These are phyloP conservation scores for Leptarthrus brevirostris DNA, from an alignment of 2,888 invertebrate species.

Conservation along the genomic window DNA sequence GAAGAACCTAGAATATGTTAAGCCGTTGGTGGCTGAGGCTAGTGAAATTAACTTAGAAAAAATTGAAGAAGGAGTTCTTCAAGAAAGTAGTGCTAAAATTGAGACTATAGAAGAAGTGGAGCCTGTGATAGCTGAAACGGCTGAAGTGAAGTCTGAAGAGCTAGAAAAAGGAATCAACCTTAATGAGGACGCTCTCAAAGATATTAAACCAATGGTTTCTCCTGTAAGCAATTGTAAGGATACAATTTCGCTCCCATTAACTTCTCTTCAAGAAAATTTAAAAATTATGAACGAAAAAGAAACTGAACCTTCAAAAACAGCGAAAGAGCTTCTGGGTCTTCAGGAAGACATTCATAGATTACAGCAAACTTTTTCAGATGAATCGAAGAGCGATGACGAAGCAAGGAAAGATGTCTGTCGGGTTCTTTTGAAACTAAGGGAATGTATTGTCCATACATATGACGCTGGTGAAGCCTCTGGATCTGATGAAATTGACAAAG, in stretches of 20 bases:
- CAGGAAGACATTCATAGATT: not conserved
- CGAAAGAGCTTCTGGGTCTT: not conserved
- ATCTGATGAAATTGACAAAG: not conserved
- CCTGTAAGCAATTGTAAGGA: too few relatives aligned
- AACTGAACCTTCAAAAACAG: too few relatives aligned
- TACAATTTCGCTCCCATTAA: not conserved
- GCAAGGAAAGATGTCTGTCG: slow-evolving; percentile 4
- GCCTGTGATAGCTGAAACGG: too few relatives aligned
- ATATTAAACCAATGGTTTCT: too few relatives aligned
- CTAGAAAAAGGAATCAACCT: too few relatives aligned
- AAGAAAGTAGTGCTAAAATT: too few relatives aligned
- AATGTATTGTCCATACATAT: slow-evolving; percentile 52
- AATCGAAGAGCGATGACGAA: not conserved
- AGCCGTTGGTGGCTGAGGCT: too few relatives aligned
- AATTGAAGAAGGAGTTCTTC: not conserved
- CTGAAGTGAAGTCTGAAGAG: too few relatives aligned
- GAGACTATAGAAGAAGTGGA: too few relatives aligned
- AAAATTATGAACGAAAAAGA: not conserved
- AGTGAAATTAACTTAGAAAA: not conserved
- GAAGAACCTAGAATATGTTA: too few relatives aligned
- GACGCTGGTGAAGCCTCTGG: slow-evolving; percentile 13
- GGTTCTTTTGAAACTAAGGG: slow-evolving; percentile 45
- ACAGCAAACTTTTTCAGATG: not conserved
- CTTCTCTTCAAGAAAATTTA: not conserved
- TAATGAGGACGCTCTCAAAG: too few relatives aligned